Conservation (phyloP, 1,140 invertebrate genomes). For the Drosophila miranda region DNA sequence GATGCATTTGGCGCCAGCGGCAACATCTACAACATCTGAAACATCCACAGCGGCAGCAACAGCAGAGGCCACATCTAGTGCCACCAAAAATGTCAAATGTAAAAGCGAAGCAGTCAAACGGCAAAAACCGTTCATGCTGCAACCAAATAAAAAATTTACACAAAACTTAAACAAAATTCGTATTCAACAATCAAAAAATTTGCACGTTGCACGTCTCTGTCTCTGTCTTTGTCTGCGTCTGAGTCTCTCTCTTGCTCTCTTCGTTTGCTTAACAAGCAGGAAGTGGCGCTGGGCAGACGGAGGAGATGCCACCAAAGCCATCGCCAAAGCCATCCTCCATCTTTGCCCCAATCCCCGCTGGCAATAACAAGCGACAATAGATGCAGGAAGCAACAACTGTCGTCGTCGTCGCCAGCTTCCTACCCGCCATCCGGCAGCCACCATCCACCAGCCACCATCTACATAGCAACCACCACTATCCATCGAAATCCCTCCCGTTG, state of each 20-base stretch:
- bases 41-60: not conserved
- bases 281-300: conserved; percentile 52
- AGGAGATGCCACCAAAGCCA: conserved; percentile 45
- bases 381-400: conserved; percentile 75
- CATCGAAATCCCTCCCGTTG: conserved; percentile 12
- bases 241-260: not conserved
- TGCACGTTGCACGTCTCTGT: conserved; percentile 54
- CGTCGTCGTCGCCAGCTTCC: conserved; percentile 56
- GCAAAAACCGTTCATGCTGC: conserved; percentile 39
- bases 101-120: conserved; percentile 52
- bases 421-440: conserved; percentile 40
- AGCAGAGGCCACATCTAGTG: not conserved
- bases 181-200: conserved; percentile 71
- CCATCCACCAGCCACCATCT: not conserved
- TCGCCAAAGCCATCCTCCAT: conserved; percentile 1
- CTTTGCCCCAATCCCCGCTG: conserved; percentile 5
- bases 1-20: conserved; percentile 42
- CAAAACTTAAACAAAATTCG: conserved; percentile 47
- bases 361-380: conserved; percentile 69
- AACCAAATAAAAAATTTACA: conserved; percentile 27
- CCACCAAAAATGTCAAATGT: conserved; percentile 72
- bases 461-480: not conserved
- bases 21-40: conserved; percentile 14
- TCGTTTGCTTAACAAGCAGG: conserved; percentile 76
- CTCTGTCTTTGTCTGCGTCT: conserved; percentile 1